Evolutionary conservation across 2,888 invertebrate genomes (phyloP), one percentile per base, ranked within the genome.

Genomic region (Nomada ferruginata): DNA sequence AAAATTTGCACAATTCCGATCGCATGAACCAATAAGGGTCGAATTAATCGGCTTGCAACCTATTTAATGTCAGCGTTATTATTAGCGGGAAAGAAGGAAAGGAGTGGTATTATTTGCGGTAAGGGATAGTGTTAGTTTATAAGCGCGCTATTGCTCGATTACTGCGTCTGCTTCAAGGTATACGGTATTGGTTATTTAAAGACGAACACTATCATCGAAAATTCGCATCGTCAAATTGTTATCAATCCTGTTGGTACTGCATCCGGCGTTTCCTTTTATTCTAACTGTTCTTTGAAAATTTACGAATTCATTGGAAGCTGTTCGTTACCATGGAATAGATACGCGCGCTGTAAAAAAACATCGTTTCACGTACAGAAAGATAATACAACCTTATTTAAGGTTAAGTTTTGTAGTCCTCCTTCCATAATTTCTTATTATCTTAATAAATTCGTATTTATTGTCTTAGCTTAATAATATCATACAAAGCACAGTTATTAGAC

Each of bases 1-100:
- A 69, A 75, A 75, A 75, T 75, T 69, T 69, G 68, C 75, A 75
- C 75, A 68, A 61, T 75, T 75, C 68, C 68, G 68, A 68, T 53
- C 75, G 61, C 52, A 68, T 75, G 52, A 75, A 68, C 68, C 75
- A 68, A 75, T 75, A 68, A 75, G 68, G 68, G 60, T 74, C 60
- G 66, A 66, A 74, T 66, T 74, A 74, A 74, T 74, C 66, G 42
- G 66, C 66, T 66, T 66, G 66, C 74, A 74, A 74, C 74, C 74
- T 74, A 74, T 74, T 74, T 74, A 66, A 74, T 66, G 74, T 66
- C 66, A 60, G 23, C 50, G 74, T 74, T 74, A 74, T 74, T 74
- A 74, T 60, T 74, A 74, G 66, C 74, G 36, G 42, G 66, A 66
- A 66, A 60, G 66, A 65, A 29, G 73, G 57, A 74, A 66, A 74